A percentile compares a stretch with the other conserved stretches of the same genome.
These are phyloP conservation scores for Dendrolimus houi DNA, from an alignment of 2,888 invertebrate genomes.

Conservation along the genomic window DNA sequence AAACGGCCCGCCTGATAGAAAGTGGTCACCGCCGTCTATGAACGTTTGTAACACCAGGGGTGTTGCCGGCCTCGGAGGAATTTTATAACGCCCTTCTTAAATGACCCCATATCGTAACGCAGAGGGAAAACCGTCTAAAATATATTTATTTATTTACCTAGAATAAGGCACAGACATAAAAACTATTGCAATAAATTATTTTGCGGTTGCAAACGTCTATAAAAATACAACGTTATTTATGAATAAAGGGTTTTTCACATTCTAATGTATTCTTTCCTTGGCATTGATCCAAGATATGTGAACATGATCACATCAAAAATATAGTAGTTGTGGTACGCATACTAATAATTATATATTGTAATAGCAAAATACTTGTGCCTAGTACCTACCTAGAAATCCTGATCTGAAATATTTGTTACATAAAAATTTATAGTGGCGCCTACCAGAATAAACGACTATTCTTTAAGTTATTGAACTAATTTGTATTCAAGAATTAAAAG, in stretches of 20 bases:
- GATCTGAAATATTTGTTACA: not conserved
- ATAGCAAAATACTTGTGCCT: not conserved
- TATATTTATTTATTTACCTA: not conserved
- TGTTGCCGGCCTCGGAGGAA: no score
- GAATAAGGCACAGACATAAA: not conserved
- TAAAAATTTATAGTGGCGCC: not conserved
- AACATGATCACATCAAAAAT: slow-evolving; percentile 45
- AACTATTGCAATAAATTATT: slow-evolving; percentile 8
- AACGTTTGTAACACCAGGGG: no score
- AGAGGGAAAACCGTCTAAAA: slow-evolving; percentile 12
- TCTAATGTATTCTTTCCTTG: slow-evolving; percentile 43
- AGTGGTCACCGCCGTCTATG: no score
- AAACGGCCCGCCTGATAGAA: no score
- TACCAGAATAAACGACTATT: not conserved
- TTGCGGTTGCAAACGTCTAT: slow-evolving; percentile 26
- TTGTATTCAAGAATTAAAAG: no score
- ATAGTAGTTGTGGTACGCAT: slow-evolving; percentile 36
- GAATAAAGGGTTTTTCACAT: slow-evolving; percentile 41
- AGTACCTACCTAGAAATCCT: not conserved
- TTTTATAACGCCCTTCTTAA: no score
- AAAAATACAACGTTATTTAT: slow-evolving; percentile 31
- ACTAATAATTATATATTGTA: slow-evolving; percentile 9
- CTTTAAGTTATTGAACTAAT: no score
- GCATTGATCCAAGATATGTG: slow-evolving; percentile 48
- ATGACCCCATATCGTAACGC: no score